Evolutionary conservation across 1,140 invertebrate genomes (phyloP).

Genomic region (Lanistes nyassanus): DNA sequence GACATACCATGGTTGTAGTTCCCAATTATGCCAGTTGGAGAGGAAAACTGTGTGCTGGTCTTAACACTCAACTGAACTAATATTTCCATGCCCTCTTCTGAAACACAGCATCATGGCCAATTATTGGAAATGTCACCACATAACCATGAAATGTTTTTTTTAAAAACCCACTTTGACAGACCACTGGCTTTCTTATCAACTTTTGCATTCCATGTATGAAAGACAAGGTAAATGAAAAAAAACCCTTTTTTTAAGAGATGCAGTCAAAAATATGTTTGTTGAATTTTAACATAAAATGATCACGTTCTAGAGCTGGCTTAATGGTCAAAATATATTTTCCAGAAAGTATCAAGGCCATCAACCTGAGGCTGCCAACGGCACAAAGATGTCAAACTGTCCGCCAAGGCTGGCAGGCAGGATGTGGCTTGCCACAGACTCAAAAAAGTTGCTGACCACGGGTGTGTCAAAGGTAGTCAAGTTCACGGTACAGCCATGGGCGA

Average conservation of each 20-base stretch:
- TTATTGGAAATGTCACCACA: too few relatives aligned
- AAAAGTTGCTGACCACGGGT: conserved; percentile 51
- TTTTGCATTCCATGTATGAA: too few relatives aligned
- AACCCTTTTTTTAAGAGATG: too few relatives aligned
- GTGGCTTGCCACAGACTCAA: conserved; percentile 51
- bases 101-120: too few relatives aligned
- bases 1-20: conserved; percentile 57
- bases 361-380: conserved; percentile 59
- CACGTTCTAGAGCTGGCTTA: too few relatives aligned
- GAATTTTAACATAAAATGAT: too few relatives aligned
- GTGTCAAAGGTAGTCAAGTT: conserved; percentile 42
- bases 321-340: too few relatives aligned
- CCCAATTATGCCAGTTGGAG: conserved; percentile 60
- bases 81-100: conserved; percentile 60
- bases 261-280: not conserved
- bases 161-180: too few relatives aligned
- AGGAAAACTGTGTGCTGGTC: conserved; percentile 56
- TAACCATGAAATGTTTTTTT: too few relatives aligned
- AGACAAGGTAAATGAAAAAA: too few relatives aligned
- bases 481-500: conserved; percentile 56
- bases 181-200: too few relatives aligned
- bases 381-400: conserved; percentile 61
- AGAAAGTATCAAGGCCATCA: too few relatives aligned
- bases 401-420: conserved; percentile 52
- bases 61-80: conserved; percentile 52